Evolutionary conservation across 1,140 invertebrate species (phyloP), one percentile per base, ranked within the genome.

Genomic region (Drosophila equinoxialis): DNA sequence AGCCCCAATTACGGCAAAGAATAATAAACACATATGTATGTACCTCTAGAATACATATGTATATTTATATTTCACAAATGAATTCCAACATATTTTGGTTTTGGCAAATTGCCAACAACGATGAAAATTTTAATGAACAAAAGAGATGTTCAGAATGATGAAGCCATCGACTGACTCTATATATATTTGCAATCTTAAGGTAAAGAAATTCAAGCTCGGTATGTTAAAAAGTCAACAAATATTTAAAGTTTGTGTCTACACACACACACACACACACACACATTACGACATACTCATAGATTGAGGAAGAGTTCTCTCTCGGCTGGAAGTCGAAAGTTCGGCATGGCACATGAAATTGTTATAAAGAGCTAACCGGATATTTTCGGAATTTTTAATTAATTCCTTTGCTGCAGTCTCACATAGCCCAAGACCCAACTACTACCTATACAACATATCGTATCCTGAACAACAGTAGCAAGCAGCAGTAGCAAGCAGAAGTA

Each of bases 381-480:
- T 87, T 87, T 87, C 76, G 84, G 84, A 87, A 87, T 87, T 87
- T 87, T 87, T 87, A 87, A 87, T 87, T 87, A 87, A 87, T 87
- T 87, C 84, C 65, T 72, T 68, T 79, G 66, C 71, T 23, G 45
- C 8, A 51, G 20, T 20, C 23, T 51, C 45, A 62, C 63, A 66
- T 73, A 41, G 20, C 30, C 48, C 39, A 57, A 60, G 30, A 64
- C 33, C 65, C 10, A 63, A 67, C 42, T 8, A 65, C 35, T 37
- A 39, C 23, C 59, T 66, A 66, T 60, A 71, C 73, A 79, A 51
- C 20, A 51, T 20, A 51, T 51, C 17, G 17, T 65, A 82, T 77
- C 72, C 82, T 86, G 75, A 75, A 14, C 42, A 63, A 35, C 58
- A 39, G 30, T 6, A 39, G 58, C 35, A 60, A 30, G 26, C 5